Evolutionary conservation across 2,113 vertebrate species (phyloP).

Genomic region (Carassius auratus): DNA sequence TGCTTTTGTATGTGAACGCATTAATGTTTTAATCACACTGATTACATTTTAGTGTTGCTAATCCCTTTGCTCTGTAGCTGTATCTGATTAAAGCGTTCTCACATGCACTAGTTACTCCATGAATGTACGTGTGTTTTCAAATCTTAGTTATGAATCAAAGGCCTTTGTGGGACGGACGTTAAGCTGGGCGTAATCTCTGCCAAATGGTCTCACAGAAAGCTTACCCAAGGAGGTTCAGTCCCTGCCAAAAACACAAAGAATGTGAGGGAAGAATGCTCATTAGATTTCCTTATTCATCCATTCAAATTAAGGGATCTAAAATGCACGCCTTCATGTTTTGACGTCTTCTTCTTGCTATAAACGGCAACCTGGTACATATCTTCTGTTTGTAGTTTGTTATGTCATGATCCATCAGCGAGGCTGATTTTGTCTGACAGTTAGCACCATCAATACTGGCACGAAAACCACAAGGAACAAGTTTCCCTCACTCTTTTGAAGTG

Average conservation of each 20-base stretch:
- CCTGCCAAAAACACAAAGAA: conserved; percentile 59
- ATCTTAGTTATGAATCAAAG: conserved; percentile 70
- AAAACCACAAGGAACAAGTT: conserved; percentile 4
- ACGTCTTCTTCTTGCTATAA: neutral
- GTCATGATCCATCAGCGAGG: conserved; percentile 30
- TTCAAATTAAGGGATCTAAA: neutral
- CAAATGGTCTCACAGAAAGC: conserved; percentile 73
- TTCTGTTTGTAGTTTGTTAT: conserved; percentile 17
- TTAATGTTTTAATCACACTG: conserved; percentile 64
- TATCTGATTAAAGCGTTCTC: conserved; percentile 66
- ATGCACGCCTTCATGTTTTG: conserved; percentile 17
- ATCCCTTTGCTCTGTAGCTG: conserved; percentile 61
- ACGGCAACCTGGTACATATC: conserved; percentile 6
- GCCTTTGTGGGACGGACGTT: conserved; percentile 64
- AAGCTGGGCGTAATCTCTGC: conserved; percentile 69
- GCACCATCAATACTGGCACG: conserved; percentile 15
- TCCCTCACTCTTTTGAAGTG: conserved; percentile 27
- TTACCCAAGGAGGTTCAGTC: conserved; percentile 70
- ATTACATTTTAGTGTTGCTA: conserved; percentile 65
- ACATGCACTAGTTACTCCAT: conserved; percentile 43
- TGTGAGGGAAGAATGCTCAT: conserved; percentile 66
- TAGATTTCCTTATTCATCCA: conserved; percentile 68
- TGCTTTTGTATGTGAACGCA: conserved; percentile 50
- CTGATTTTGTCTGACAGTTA: neutral
- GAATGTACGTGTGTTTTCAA: conserved; percentile 65